Percentiles rank a stretch among this genome's conserved stretches.
Conservation (phyloP, 2,113 vertebrate genomes). For the Odobenus rosmarus region DNA sequence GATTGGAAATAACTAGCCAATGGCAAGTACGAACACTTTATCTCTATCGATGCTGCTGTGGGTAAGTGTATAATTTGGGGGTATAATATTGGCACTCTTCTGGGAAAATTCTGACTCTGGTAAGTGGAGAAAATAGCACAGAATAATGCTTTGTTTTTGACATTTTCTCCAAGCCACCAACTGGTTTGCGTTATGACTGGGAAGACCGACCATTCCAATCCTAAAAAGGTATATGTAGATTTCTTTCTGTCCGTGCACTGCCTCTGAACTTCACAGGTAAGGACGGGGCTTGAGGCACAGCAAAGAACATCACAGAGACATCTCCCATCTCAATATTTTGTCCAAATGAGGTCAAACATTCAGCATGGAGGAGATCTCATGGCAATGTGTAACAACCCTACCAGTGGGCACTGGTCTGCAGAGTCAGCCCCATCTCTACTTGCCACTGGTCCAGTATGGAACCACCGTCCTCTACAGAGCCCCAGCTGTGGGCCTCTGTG, state of each 20-base stretch:
- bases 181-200: not conserved
- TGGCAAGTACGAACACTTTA: not conserved
- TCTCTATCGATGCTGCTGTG: not conserved
- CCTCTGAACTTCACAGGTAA: not conserved
- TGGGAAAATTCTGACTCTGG: not conserved
- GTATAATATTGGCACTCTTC: not conserved
- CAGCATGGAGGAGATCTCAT: not conserved
- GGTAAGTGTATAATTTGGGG: not conserved
- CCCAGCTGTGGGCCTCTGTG: accelerated
- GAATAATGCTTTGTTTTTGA: not conserved
- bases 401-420: no score
- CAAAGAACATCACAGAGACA: not conserved
- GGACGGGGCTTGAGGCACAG: not conserved
- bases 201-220: no score
- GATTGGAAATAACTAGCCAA: not conserved
- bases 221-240: not conserved
- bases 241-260: not conserved
- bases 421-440: accelerated
- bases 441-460: not conserved
- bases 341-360: not conserved
- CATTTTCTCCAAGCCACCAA: not conserved
- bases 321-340: not conserved
- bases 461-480: not conserved
- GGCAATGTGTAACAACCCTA: no score
- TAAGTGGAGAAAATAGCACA: not conserved